Evolutionary conservation across 2,888 invertebrate genomes (phyloP).

Genomic region (Dryococelus australis): DNA sequence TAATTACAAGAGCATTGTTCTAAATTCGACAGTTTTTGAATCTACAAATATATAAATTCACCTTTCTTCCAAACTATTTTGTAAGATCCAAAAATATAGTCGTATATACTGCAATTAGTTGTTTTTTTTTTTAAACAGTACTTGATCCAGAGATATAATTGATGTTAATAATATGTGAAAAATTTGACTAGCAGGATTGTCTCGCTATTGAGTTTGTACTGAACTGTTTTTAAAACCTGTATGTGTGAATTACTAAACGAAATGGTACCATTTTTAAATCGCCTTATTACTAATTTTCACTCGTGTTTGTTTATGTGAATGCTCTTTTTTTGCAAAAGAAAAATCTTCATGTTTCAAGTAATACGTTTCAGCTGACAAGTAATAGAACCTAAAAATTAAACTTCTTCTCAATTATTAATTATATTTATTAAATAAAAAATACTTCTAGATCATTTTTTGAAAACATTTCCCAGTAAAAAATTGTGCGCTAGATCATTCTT

Average conservation of each 20-base stretch:
- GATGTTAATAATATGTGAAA: not conserved
- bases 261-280: not conserved
- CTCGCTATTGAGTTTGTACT: constrained; percentile 13
- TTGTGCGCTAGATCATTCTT: no score
- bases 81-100: not conserved
- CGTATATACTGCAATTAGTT: not conserved
- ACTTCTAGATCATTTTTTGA: no score
- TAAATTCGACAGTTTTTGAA: not conserved
- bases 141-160: not conserved
- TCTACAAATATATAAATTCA: not conserved
- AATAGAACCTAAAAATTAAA: no score
- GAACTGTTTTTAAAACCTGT: not conserved
- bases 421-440: no score
- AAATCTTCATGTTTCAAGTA: not conserved
- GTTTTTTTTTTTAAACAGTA: not conserved
- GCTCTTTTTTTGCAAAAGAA: no score
- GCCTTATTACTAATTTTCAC: not conserved
- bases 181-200: not conserved
- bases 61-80: not conserved
- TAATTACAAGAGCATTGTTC: not conserved
- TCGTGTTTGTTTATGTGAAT: not conserved
- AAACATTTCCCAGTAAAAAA: no score
- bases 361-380: not conserved
- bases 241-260: not conserved
- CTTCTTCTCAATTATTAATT: no score